Evolutionary conservation across 2,797 vertebrate species (phyloP).

Genomic region (Gymnothorax javanicus): DNA sequence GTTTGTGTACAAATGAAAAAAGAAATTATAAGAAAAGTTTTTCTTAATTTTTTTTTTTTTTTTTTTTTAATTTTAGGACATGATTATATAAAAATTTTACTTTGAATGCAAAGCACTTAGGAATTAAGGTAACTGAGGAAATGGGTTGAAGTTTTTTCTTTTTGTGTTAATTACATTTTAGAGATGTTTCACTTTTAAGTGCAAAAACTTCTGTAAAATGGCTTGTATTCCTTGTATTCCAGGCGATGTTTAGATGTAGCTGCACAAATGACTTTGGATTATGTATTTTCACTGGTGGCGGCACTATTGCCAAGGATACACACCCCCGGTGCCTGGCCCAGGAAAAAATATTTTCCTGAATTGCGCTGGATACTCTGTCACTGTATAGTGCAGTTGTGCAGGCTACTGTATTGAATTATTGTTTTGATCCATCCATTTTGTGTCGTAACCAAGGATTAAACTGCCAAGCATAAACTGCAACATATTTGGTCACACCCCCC

Average conservation of each 20-base stretch:
- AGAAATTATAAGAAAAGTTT: not conserved
- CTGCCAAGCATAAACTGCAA: slow-evolving; percentile 13
- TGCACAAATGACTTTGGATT: slow-evolving; percentile 35
- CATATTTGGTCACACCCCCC: too few relatives aligned
- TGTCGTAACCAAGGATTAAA: slow-evolving; percentile 66
- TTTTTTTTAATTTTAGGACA: not conserved
- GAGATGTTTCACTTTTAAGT: not conserved
- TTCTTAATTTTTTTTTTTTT: not conserved
- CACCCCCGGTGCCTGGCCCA: slow-evolving; percentile 38
- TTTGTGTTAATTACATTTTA: not conserved
- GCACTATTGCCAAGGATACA: slow-evolving; percentile 49
- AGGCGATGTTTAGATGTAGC: slow-evolving; percentile 24
- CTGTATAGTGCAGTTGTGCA: slow-evolving; percentile 58
- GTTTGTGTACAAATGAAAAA: too few relatives aligned
- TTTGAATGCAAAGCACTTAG: not conserved
- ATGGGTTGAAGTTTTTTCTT: not conserved
- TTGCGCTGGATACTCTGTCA: slow-evolving; percentile 33
- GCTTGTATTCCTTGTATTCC: slow-evolving; percentile 7
- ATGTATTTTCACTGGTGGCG: slow-evolving; percentile 38
- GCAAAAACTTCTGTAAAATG: not conserved
- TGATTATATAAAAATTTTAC: not conserved
- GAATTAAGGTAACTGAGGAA: not conserved
- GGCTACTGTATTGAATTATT: slow-evolving; percentile 62
- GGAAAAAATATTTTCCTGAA: slow-evolving; percentile 37
- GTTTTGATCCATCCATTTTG: slow-evolving; percentile 71